A percentile compares a stretch with the other conserved stretches of the same genome.
phyloP scores from a whole-genome alignment of 1,140 invertebrate genomes.

The Neodiprion virginianus region DNA sequence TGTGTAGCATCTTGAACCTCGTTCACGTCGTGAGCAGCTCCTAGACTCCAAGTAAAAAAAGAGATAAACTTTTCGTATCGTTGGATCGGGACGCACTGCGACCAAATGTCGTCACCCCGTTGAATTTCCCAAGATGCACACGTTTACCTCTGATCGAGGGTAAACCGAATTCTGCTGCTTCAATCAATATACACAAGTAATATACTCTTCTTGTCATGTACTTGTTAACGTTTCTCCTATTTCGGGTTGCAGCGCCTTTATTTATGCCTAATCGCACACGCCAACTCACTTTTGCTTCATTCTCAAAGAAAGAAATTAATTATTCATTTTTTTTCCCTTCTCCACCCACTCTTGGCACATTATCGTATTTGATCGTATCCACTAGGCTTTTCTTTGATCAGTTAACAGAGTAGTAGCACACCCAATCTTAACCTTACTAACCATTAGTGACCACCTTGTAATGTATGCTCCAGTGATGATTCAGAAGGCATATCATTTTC shows the following conservation, averaged over 20 bases:
- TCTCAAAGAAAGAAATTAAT: too few species aligned
- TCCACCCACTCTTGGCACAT: neutral
- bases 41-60: neutral
- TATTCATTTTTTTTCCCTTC: neutral
- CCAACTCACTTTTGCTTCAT: too few species aligned
- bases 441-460: neutral
- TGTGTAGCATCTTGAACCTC: constrained; percentile 2
- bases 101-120: neutral
- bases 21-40: constrained; percentile 4
- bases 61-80: neutral
- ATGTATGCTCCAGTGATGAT: neutral
- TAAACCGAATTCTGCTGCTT: neutral
- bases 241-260: neutral
- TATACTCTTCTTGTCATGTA: neutral
- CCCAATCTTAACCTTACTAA: constrained; percentile 7
- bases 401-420: neutral
- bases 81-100: too few species aligned
- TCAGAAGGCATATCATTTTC: neutral
- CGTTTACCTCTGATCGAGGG: neutral
- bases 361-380: neutral
- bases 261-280: too few species aligned
- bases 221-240: constrained; percentile 1
- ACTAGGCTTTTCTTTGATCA: neutral
- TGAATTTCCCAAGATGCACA: neutral
- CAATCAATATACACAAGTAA: constrained; percentile 7